These are phyloP conservation scores for Idris sp. DNA, from an alignment of 1,140 invertebrate species.

Conservation along the genomic window DNA sequence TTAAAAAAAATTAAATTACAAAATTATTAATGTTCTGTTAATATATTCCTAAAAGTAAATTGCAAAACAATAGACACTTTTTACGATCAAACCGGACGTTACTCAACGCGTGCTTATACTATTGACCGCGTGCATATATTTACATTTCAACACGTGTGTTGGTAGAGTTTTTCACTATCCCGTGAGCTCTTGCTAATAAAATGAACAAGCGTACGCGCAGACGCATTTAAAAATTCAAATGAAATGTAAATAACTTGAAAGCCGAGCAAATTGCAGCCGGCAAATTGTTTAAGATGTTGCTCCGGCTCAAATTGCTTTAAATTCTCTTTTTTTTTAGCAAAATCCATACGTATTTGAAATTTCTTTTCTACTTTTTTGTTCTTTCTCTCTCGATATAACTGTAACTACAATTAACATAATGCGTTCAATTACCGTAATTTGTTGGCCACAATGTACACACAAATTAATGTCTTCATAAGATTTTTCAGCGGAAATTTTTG, in stretches of 20 bases:
- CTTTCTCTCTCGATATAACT: conserved; percentile 7
- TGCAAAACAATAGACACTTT: too few relatives aligned
- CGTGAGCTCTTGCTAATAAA: conserved; percentile 17
- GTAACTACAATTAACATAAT: conserved; percentile 31
- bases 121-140: conserved; percentile 23
- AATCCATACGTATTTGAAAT: conserved; percentile 1
- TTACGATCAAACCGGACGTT: conserved; percentile 39
- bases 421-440: conserved; percentile 28
- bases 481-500: conserved; percentile 8
- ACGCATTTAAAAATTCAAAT: conserved; percentile 14
- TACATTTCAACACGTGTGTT: conserved; percentile 30
- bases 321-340: conserved; percentile 7
- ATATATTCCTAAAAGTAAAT: too few relatives aligned
- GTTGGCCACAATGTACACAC: conserved; percentile 18
- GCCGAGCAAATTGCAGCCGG: neutral
- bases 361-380: too few relatives aligned
- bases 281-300: conserved; percentile 20
- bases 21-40: too few relatives aligned
- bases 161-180: conserved; percentile 15
- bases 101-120: conserved; percentile 27
- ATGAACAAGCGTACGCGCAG: conserved; percentile 5
- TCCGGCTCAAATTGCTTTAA: conserved; percentile 2
- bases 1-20: too few relatives aligned
- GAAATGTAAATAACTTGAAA: conserved; percentile 17
- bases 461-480: conserved; percentile 24